Percentiles rank a stretch among this genome's conserved stretches.
Evolutionary conservation across 2,888 invertebrate genomes (phyloP).

Genomic region (Brachypalpus laphriformis): DNA sequence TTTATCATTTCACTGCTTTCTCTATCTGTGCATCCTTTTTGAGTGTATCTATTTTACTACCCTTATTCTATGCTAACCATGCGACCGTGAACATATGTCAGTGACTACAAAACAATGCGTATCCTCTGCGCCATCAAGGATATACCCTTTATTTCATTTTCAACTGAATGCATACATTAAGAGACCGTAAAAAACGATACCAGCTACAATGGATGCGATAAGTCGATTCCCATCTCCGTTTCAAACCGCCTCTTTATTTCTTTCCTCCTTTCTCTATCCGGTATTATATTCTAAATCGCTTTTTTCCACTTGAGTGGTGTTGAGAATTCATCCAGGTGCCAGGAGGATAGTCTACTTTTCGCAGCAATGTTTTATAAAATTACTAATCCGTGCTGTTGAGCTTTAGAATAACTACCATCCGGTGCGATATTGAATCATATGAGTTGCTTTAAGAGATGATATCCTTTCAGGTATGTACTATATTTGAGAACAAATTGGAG

Average conservation of each 20-base stretch:
- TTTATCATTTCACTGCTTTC: conserved; percentile 45
- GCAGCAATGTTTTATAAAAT: not conserved
- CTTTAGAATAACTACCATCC: not conserved
- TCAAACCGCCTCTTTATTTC: conserved; percentile 29
- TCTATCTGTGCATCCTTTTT: conserved; percentile 52
- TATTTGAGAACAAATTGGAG: too few species aligned
- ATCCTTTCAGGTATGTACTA: too few species aligned
- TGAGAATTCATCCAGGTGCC: conserved; percentile 69
- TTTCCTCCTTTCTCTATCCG: not conserved
- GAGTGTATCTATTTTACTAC: conserved; percentile 43
- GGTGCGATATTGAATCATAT: too few species aligned
- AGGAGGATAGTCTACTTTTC: not conserved
- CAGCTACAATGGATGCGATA: conserved; percentile 68
- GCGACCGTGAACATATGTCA: conserved; percentile 71
- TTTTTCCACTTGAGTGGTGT: conserved; percentile 57
- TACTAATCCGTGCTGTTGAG: not conserved
- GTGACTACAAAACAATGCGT: conserved; percentile 71
- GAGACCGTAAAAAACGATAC: conserved; percentile 58
- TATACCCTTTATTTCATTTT: conserved; percentile 60
- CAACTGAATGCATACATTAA: conserved; percentile 72
- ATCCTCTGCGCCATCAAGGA: conserved; percentile 41
- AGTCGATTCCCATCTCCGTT: conserved; percentile 68
- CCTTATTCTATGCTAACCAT: conserved; percentile 54
- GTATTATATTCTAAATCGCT: conserved; percentile 43
- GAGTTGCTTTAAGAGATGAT: too few species aligned